Evolutionary conservation across 2,888 invertebrate genomes (phyloP), one percentile per base, ranked within the genome.

Genomic region (Drosophila falleni): DNA sequence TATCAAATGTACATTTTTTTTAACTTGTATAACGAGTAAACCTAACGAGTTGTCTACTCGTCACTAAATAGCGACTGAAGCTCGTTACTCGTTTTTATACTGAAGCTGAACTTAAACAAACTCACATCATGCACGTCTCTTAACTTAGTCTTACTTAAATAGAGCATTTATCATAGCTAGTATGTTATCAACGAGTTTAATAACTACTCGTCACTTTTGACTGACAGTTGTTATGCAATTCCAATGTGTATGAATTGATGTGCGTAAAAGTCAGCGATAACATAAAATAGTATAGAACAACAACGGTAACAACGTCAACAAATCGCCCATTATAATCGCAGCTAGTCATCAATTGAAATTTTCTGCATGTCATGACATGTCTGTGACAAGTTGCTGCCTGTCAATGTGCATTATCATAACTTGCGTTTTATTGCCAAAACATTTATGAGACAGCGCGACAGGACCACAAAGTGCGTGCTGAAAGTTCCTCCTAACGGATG

Each of bases 391-490:
- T 73, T 69, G 76, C 66, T 71, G 76, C 59, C 76, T 73, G 77
- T 77, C 76, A 77, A 77, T 83, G 76, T 76, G 86, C 83, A 84
- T 84, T 84, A 87, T 79, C 84, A 84, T 87, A 84, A 81, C 69
- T 80, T 74, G 87, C 71, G 75, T 81, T 84, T 84, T 84, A 87
- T 81, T 87, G 84, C 81, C 81, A 84, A 87, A 87, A 84, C 87
- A 87, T 84, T 87, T 84, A 84, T 86, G 79, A 83, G 84, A 71
- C 63, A 64, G 55, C 54, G 49, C 53, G 59, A 64, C 58, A 75
- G 67, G 46, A 64, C 59, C 56, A 62, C 71, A 50, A 86, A 84
- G 84, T 87, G 84, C 87, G 84, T 84, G 84, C 66, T 64, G 67
- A 81, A 83, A 76, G 83, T 71, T 72, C 61, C 51, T 55, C 29